Base-by-base conservation (phyloP, 1,140 invertebrate species). In the Drosophila novamexicana region DNA sequence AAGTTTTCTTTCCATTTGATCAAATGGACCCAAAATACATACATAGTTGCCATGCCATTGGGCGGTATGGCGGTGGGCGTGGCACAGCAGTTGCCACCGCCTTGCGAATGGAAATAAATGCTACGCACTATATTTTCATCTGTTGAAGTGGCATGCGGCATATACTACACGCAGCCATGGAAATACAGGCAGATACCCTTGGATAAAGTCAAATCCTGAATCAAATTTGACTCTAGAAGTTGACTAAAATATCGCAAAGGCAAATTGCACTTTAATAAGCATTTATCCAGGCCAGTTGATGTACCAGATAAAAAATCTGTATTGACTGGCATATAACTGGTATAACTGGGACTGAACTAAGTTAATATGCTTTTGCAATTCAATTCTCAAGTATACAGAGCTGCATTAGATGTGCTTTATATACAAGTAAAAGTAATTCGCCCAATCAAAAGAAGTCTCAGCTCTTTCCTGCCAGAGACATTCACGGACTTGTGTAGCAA, bases 1-100 rank as follows among this genome's bases (percentile, higher is more conserved):
- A 88, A 88, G 83, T 88, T 88, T 88, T 88, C 85, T 66, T 88
- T 86, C 83, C 82, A 86, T 86, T 86, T 86, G 82, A 86, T 86
- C 82, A 86, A 86, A 88, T 82, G 76, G 83, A 75, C 76, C 79
- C 82, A 77, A 86, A 86, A 79, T 29, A 29, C 22, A 84, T 88
- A 86, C 79, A 88, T 73, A 88, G 83, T 81, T 59, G 70, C 78
- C 34, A 56, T 57, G 57, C 29, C 29, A 45, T 7, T 47, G 62
- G 59, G 49, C 47, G 61, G 68, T 7, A 40, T 29, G n/a, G n/a
- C 50, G n/a, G 54, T 56, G 81, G 63, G 63, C 39, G 63, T 68
- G 70, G 70, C 54, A 45, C 29, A 10, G 37, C 52, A 50, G 61
- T 53, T 50, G 65, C 57, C 34, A 71, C 47, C 53, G 66, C 78